A percentile compares a stretch with the other conserved stretches of the same genome.
Evolutionary conservation across 2,797 vertebrate species (phyloP).

Genomic region (Pangasius sanitwongsei): DNA sequence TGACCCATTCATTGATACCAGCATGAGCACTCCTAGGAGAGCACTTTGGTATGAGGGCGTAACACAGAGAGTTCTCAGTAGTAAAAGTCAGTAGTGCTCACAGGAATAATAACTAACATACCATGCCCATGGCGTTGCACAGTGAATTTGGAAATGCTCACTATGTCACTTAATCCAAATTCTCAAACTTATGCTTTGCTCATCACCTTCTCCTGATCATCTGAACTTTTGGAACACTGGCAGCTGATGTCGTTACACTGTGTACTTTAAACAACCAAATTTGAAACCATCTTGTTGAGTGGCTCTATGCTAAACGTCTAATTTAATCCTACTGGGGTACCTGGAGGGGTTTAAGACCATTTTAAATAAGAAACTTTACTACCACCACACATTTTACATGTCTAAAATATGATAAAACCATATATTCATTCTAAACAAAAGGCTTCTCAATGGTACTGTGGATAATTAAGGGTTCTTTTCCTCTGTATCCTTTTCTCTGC

Average conservation of each 20-base stretch:
- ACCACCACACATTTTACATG: background rate
- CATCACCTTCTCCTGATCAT: background rate
- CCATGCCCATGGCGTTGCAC: background rate
- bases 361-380: background rate
- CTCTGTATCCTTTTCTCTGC: background rate
- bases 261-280: conserved; percentile 6
- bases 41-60: background rate
- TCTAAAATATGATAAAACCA: background rate
- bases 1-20: background rate
- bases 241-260: background rate
- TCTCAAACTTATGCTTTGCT: background rate
- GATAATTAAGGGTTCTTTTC: background rate
- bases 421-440: background rate
- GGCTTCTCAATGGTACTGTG: background rate
- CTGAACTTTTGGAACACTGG: background rate
- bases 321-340: background rate
- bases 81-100: background rate
- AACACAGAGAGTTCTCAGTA: background rate
- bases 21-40: background rate
- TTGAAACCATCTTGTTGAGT: background rate
- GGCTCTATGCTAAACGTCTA: background rate
- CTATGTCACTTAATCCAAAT: background rate
- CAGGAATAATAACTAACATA: background rate
- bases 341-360: background rate
- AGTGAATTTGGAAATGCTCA: background rate